Base-by-base conservation (phyloP, 1,140 invertebrate species). In the Phenacoccus solenopsis region DNA sequence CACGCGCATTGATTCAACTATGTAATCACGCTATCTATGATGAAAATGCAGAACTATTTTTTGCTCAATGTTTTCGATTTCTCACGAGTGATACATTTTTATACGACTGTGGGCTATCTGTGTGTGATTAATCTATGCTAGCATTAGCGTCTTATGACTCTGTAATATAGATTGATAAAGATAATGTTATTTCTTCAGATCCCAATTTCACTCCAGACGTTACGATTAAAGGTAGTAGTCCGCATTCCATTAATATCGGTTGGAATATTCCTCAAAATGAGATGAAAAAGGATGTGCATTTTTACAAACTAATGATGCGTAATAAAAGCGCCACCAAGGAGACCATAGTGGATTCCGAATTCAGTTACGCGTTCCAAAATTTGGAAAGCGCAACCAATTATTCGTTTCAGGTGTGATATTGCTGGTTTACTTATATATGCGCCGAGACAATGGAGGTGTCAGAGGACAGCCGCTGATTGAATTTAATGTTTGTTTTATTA, bases 141-240 rank as follows among this genome's bases (percentile, higher is more conserved):
- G n/a, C n/a, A n/a, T n/a, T n/a, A n/a, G n/a, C n/a, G n/a, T n/a
- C n/a, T n/a, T n/a, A n/a, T n/a, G n/a, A n/a, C n/a, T n/a, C n/a
- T n/a, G n/a, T n/a, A n/a, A n/a, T n/a, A n/a, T n/a, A n/a, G n/a
- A n/a, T n/a, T n/a, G n/a, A n/a, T n/a, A n/a, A n/a, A n/a, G n/a
- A n/a, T n/a, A n/a, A n/a, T n/a, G n/a, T n/a, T n/a, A n/a, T n/a
- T n/a, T n/a, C n/a, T 77, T 0, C 72, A 81, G 90, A 92, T 82
- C 89, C 90, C 0, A 80, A 84, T 67, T 92, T 91, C 76, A 82
- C 89, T 59, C 90, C 90, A 7, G 86, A 86, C 75, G 85, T 91
- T 27, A 83, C 84, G 28, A 85, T 90, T 0, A 91, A 89, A 71
- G 90, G 90, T 0, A 87, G 87, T 70, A 90, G 89, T 0, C 83